A percentile compares a stretch with the other conserved stretches of the same genome.
Evolutionary conservation across 2,797 vertebrate species (phyloP).

Genomic region (Clarias platycephalus): DNA sequence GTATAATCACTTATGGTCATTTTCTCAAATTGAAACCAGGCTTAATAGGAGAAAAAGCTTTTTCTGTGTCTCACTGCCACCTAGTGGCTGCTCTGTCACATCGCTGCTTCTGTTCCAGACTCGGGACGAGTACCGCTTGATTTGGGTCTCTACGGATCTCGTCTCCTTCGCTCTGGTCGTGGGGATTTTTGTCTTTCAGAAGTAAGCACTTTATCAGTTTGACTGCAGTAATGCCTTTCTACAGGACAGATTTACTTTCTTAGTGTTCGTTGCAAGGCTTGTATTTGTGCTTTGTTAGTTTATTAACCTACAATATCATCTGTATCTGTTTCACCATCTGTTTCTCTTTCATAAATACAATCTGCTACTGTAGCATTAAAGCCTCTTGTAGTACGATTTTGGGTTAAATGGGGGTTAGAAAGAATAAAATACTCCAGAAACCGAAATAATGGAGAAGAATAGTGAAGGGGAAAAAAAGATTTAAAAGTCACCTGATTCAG

Average conservation of each 20-base stretch:
- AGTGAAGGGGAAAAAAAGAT: neutral
- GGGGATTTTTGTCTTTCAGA: constrained; percentile 94
- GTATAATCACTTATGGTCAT: neutral
- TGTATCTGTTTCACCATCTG: neutral
- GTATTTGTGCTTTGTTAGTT: neutral
- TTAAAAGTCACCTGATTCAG: neutral
- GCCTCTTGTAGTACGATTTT: neutral
- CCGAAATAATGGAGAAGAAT: neutral
- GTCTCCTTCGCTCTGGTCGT: constrained; percentile 87
- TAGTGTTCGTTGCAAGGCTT: neutral
- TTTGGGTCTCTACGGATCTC: constrained; percentile 92
- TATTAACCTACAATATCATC: constrained; percentile 11
- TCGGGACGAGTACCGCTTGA: constrained; percentile 85
- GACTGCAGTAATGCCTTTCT: neutral
- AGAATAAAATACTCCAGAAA: neutral
- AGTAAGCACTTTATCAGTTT: constrained; percentile 79
- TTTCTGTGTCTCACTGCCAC: constrained; percentile 46
- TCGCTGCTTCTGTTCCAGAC: constrained; percentile 71
- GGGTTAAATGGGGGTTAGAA: neutral
- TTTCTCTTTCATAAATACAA: neutral
- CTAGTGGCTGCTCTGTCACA: constrained; percentile 55
- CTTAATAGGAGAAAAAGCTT: neutral
- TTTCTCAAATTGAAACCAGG: neutral
- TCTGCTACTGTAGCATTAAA: neutral
- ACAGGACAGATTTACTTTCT: neutral